Conservation (phyloP, 2,888 invertebrate genomes). For the Leucophora obtusa region DNA sequence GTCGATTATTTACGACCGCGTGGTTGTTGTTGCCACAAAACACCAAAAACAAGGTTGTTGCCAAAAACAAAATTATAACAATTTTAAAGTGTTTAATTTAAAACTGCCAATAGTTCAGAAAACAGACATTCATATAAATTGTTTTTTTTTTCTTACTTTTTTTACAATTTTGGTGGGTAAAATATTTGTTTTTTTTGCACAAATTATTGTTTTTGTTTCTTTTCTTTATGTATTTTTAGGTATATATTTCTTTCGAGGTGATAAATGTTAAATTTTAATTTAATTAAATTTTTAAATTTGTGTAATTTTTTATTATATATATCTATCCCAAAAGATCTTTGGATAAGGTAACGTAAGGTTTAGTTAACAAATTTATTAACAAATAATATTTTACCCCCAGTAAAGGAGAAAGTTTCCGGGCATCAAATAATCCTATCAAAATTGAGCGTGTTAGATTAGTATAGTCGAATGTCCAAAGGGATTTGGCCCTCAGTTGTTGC, state of each 20-base stretch:
- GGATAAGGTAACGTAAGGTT: background rate
- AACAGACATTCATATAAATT: conserved; percentile 54
- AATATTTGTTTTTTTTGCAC: conserved; percentile 37
- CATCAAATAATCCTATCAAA: too few relatives aligned
- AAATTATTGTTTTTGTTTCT: conserved; percentile 31
- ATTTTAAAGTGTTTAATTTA: conserved; percentile 62
- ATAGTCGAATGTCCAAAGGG: too few relatives aligned
- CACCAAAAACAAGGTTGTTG: conserved; percentile 25
- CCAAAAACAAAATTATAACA: conserved; percentile 37
- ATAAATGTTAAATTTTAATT: conserved; percentile 61
- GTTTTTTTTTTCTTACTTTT: conserved; percentile 42
- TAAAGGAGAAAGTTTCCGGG: too few relatives aligned
- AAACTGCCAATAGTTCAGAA: conserved; percentile 60
- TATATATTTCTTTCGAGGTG: conserved; percentile 19
- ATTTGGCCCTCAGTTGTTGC: too few relatives aligned
- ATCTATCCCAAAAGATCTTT: background rate
- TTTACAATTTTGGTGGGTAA: conserved; percentile 30
- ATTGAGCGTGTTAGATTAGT: too few relatives aligned
- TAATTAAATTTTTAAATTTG: conserved; percentile 63
- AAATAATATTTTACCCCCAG: too few relatives aligned
- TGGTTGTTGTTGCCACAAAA: conserved; percentile 33
- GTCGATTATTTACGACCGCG: conserved; percentile 73
- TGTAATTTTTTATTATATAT: conserved; percentile 50
- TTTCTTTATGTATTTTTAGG: background rate
- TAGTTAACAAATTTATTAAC: background rate